A percentile compares a stretch with the other conserved stretches of the same genome.
These are phyloP conservation scores for Strix occidentalis DNA, from an alignment of 2,797 vertebrate species.

Conservation along the genomic window DNA sequence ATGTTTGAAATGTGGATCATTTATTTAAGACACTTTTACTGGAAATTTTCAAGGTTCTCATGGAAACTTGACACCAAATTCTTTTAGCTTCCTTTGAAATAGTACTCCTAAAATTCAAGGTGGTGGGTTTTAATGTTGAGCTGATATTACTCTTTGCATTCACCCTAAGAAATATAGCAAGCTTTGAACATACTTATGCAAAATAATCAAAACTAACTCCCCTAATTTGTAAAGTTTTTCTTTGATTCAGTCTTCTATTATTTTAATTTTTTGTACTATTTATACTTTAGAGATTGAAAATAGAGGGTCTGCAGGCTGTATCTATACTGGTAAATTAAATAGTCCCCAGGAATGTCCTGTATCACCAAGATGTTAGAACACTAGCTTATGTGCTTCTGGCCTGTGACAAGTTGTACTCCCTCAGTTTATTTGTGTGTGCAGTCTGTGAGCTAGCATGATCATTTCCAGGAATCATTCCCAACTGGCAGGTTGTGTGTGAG, in stretches of 20 bases:
- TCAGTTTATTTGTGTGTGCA: rapidly evolving
- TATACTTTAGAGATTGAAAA: neutral
- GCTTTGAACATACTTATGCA: neutral
- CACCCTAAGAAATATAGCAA: neutral
- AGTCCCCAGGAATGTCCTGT: neutral
- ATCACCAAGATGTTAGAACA: rapidly evolving
- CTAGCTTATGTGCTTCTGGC: neutral
- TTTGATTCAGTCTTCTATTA: neutral
- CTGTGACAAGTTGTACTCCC: neutral
- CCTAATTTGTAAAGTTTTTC: neutral
- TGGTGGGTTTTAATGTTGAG: neutral
- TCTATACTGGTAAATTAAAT: neutral
- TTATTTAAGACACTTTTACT: neutral
- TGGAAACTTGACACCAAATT: neutral
- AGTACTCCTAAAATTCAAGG: neutral
- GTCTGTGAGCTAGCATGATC: neutral
- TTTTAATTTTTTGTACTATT: neutral
- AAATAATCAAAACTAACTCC: neutral
- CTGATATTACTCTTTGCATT: neutral
- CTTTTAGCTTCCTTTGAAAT: neutral
- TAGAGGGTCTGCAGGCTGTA: neutral
- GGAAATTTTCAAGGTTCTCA: neutral
- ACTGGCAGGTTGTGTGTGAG: neutral
- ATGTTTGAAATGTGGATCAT: neutral
- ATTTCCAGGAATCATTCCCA: neutral